Base-by-base conservation (phyloP, 2,113 vertebrate species). In the Chaenocephalus aceratus region DNA sequence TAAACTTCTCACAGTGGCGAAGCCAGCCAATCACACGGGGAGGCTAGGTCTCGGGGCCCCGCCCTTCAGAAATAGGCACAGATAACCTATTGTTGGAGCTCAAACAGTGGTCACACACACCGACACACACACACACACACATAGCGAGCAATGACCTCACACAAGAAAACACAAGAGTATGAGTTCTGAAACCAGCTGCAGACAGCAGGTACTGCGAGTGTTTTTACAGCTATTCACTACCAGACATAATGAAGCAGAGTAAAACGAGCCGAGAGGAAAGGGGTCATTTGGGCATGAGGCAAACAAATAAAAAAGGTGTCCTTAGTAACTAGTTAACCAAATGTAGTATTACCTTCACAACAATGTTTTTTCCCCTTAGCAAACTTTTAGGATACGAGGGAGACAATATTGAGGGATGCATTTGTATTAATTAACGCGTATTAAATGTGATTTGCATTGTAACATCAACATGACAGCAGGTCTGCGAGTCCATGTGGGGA, bases 61-160 rank as follows among this genome's bases (percentile, higher is more conserved):
- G 16, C 92, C 89, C 86, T 88, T 83, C 59, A 78, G 77, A 84
- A 85, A 86, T 61, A 83, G 79, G 83, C 81, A 93, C 91, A 93
- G 92, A 93, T 93, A 79, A 88, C 80, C 86, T 86, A 91, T 93
- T 92, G 93, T 94, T 85, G 76, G 70, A 74, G 79, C 81, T 63
- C 65, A 67, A 88, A 90, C 88, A 85, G 64, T 70, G 63, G 77
- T 53, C 79, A 77, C 59, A 84, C 64, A 66, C 46, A 34, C 64
- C 8, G 51, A n/a, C n/a, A n/a, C n/a, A n/a, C n/a, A n/a, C n/a
- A 30, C 78, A 76, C 59, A 85, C 26, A 66, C 46, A 34, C 48
- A 8, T 41, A 41, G 36, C 36, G 36, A 41, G 36, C 36, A 16
- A 75, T 80, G 80, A 85, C 75, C 75, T 80, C 36, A 34, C 75